Conservation (phyloP, 2,113 vertebrate genomes). For the Cyanoramphus novaezelandiae region DNA sequence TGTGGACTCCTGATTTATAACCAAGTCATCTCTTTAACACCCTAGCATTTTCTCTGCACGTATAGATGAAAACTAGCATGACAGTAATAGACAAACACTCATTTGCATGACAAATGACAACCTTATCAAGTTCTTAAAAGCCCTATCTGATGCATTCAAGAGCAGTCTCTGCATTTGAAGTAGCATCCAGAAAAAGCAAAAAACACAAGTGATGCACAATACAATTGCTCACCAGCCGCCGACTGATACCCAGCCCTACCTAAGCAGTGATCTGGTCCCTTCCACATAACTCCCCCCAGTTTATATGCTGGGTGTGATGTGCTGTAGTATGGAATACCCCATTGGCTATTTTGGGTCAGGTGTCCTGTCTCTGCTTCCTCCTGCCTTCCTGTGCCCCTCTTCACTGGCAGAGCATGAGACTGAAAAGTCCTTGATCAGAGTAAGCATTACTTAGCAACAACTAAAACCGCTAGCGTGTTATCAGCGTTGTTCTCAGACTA, state of each 20-base stretch:
- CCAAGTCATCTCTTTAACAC: not conserved
- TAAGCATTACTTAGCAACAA: not conserved
- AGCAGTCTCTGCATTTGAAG: not conserved
- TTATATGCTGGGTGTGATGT: not conserved
- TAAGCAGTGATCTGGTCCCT: not conserved
- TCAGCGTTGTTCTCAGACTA: not conserved
- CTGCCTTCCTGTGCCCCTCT: not conserved
- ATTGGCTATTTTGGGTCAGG: not conserved
- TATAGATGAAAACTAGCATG: not conserved
- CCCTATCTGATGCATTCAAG: not conserved
- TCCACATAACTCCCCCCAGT: not conserved
- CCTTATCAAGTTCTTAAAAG: not conserved
- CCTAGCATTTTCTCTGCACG: not conserved
- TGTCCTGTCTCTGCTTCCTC: not conserved
- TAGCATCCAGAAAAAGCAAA: not conserved
- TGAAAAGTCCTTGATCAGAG: not conserved
- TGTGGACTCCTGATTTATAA: not conserved
- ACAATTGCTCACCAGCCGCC: not conserved
- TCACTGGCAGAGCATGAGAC: not conserved
- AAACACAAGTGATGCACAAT: not conserved
- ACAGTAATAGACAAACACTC: not conserved
- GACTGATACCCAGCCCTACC: not conserved
- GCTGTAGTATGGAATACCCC: not conserved
- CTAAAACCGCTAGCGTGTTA: not conserved
- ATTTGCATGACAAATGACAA: slow-evolving; percentile 35